phyloP scores from a whole-genome alignment of 2,797 vertebrate genomes.

The Hoplostethus mediterraneus region DNA sequence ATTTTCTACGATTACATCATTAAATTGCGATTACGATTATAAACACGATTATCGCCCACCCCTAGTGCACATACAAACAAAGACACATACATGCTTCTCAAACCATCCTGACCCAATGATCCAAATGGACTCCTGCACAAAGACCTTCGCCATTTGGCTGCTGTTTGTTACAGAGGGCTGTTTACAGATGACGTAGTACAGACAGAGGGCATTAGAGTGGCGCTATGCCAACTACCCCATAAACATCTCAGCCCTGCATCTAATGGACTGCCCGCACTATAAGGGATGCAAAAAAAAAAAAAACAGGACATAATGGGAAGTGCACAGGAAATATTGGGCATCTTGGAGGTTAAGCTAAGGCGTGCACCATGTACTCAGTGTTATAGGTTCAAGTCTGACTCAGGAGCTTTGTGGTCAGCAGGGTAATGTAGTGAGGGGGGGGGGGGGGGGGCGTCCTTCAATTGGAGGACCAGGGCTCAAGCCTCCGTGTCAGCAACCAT shows the following conservation, averaged over 20 bases:
- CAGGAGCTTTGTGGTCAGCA: background rate
- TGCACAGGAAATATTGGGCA: slow-evolving; percentile 32
- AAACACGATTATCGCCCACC: too few species aligned
- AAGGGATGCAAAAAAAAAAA: slow-evolving; percentile 27
- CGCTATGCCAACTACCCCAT: slow-evolving; percentile 55
- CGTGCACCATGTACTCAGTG: background rate
- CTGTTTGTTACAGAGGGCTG: slow-evolving; percentile 42
- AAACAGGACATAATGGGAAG: slow-evolving; percentile 42
- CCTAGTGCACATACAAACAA: slow-evolving; percentile 7
- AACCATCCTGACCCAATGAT: slow-evolving; percentile 60
- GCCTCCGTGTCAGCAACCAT: slow-evolving; percentile 9
- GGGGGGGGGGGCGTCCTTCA: background rate
- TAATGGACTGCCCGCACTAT: slow-evolving; percentile 48
- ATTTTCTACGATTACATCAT: too few species aligned
- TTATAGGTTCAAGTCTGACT: background rate
- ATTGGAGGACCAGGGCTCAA: background rate
- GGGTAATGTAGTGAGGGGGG: background rate
- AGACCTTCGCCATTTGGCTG: slow-evolving; percentile 38
- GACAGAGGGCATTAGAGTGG: slow-evolving; percentile 64
- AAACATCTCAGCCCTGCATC: slow-evolving; percentile 55
- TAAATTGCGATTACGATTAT: too few species aligned
- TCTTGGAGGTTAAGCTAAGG: slow-evolving; percentile 4
- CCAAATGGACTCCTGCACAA: slow-evolving; percentile 53
- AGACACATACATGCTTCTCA: slow-evolving; percentile 18
- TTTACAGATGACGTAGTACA: slow-evolving; percentile 70